Evolutionary conservation across 2,888 invertebrate genomes (phyloP).

Genomic region (Netelia fuscicornis): DNA sequence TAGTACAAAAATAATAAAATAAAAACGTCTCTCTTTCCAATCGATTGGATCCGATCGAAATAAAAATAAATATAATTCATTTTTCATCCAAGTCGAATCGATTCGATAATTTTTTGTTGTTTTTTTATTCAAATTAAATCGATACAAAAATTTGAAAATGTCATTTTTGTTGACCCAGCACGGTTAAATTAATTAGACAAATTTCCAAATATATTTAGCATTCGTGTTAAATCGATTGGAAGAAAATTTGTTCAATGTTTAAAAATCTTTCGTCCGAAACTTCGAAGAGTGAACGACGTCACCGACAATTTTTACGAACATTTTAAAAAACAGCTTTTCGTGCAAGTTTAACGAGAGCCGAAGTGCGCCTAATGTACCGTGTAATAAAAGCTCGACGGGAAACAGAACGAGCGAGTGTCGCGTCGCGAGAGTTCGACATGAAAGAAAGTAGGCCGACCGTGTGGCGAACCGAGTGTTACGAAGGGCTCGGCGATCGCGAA

Average conservation of each 20-base stretch:
- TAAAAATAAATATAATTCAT: not conserved
- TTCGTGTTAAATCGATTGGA: too few species aligned
- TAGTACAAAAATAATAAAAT: too few species aligned
- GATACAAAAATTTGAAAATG: not conserved
- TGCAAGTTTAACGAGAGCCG: not conserved
- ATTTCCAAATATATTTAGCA: too few species aligned
- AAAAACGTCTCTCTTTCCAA: too few species aligned
- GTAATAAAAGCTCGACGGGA: slow-evolving; percentile 52
- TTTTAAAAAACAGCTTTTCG: not conserved
- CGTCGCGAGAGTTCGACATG: slow-evolving; percentile 12
- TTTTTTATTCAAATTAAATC: not conserved
- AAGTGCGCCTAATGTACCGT: slow-evolving; percentile 5
- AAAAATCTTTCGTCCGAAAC: too few species aligned
- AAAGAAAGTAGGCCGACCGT: slow-evolving; percentile 52
- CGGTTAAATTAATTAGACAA: too few species aligned
- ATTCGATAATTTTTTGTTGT: not conserved
- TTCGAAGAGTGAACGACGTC: too few species aligned
- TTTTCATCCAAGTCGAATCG: not conserved
- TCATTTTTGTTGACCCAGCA: too few species aligned
- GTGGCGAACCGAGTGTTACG: slow-evolving; percentile 10
- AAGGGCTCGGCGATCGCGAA: not conserved
- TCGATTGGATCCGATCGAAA: not conserved
- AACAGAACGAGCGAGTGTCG: slow-evolving; percentile 2
- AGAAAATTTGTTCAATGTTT: too few species aligned
- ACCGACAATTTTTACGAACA: too few species aligned